Evolutionary conservation across 2,113 vertebrate species (phyloP), one percentile per base, ranked within the genome.

Genomic region (Microtus oregoni): DNA sequence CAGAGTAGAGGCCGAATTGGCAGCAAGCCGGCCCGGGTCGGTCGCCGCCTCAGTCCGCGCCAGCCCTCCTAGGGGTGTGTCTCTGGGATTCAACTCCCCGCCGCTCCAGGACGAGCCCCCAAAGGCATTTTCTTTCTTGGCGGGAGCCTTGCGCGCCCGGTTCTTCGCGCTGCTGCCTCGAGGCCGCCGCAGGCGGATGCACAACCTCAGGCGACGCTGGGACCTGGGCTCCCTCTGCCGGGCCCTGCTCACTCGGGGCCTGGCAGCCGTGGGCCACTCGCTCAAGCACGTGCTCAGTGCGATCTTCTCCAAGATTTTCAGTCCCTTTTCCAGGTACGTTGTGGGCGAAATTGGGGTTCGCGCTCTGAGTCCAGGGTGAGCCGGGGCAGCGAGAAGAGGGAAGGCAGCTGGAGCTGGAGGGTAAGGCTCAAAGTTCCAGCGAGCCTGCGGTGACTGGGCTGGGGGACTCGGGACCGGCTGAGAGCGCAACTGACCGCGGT

Each of bases 141-240:
- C 93, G 93, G 96, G 97, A 97, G 97, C 93, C 70, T 72, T 68
- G 90, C 70, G 92, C 92, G 67, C 92, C 90, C 94, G 90, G 92
- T 94, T 98, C 93, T 97, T 95, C 75, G 92, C 94, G 93, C 96
- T 97, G 92, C 63, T 97, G 94, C 44, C 92, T 97, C 93, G 96
- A 95, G 90, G 97, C 96, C 96, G 97, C 97, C 90, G 97, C 95
- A 96, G 97, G 97, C 97, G 97, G 97, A 98, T 98, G 97, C 96
- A 96, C 94, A 94, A 97, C 97, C 87, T 98, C 85, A 89, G 97
- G 96, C 96, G 97, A 98, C 97, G 97, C 95, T 98, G 97, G 97
- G 97, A 98, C 97, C 97, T 97, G 96, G 97, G 97, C 96, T 97
- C 96, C 97, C 97, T 98, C 97, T 97, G 97, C 96, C 96, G 95